phyloP scores from a whole-genome alignment of 2,797 vertebrate genomes.

The Myoxocephalus aenaeus region DNA sequence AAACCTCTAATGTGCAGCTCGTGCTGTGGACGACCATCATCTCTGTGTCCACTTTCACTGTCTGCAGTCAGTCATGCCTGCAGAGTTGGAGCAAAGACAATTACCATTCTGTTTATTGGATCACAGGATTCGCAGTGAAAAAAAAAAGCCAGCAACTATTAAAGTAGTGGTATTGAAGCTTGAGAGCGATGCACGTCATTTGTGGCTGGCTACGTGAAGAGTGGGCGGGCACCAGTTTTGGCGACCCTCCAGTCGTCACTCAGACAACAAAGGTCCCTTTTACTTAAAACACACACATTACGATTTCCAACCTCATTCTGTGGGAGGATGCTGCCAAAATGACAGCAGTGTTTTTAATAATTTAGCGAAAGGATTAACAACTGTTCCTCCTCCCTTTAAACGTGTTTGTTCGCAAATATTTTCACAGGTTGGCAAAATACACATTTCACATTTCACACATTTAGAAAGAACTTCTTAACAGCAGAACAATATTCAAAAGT shows the following conservation, averaged over 20 bases:
- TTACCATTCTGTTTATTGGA: constrained; percentile 53
- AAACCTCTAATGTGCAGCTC: constrained; percentile 30
- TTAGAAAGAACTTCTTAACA: constrained; percentile 13
- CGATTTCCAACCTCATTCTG: constrained; percentile 55
- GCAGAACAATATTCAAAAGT: constrained; percentile 21
- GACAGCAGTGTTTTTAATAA: constrained; percentile 47
- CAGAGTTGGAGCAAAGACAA: constrained; percentile 38
- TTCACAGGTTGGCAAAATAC: constrained; percentile 58
- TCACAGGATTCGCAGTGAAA: constrained; percentile 31
- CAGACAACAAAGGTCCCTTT: constrained; percentile 68
- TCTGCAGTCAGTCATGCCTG: constrained; percentile 39
- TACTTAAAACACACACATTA: constrained; percentile 64
- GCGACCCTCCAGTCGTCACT: constrained; percentile 57
- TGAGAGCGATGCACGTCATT: constrained; percentile 47
- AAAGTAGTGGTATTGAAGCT: constrained; percentile 45
- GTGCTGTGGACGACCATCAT: constrained; percentile 25
- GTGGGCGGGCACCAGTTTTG: constrained; percentile 45
- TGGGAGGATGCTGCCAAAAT: constrained; percentile 62
- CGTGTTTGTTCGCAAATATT: constrained; percentile 47
- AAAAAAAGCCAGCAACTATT: constrained; percentile 41
- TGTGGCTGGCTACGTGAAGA: constrained; percentile 49
- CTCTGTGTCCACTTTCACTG: constrained; percentile 28
- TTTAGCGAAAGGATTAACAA: constrained; percentile 56
- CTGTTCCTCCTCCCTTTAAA: constrained; percentile 40
- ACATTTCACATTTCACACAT: constrained; percentile 55